Base-by-base conservation (phyloP, 2,113 vertebrate species). In the Vombatus ursinus region DNA sequence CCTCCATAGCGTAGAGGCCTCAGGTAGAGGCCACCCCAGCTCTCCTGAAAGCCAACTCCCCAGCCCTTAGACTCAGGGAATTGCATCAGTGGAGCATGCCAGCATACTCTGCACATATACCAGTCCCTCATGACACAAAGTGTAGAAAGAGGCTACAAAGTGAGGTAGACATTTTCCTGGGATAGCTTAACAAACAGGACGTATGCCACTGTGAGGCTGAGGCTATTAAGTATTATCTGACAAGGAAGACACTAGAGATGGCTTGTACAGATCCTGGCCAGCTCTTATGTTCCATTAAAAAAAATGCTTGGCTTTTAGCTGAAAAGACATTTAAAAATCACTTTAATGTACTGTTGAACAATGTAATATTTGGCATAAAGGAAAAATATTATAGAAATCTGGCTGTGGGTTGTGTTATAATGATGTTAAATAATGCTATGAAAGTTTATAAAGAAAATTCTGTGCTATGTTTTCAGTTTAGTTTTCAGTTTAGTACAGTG, bases 391-490 rank as follows among this genome's bases (percentile, higher is more conserved):
- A 53, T 26, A 48, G 16, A 90, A 49, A 48, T 50, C 90, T 84
- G 61, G 6, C 61, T 77, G 14, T n/a, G 37, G 16, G 31, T 77
- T 77, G 12, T 77, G 14, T 7, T n/a, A n/a, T 37, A 22, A 77
- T 84, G 7, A 84, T 44, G n/a, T 44, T 19, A 84, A 84, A 84
- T 84, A 84, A 2, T 7, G 7, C 44, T 51, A 26, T 57, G n/a
- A 37, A 93, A 44, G 23, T 52, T 90, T 54, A 94, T 91, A 89
- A 61, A 90, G 61, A 95, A 91, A 93, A 92, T 90, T 91, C 44
- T 52, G 26, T 92, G 54, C 90, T 94, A 28, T 31, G 92, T 91
- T 93, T 44, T 14, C 48, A 90, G 22, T 93, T 94, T 93, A 77
- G 92, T 91, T 93, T 44, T 14, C 48, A 90, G 22, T 93, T 94